Evolutionary conservation across 92 coral and sea anemone genomes (phyloP), one percentile per base, ranked within the genome.

Genomic region (Siderastrea siderea): DNA sequence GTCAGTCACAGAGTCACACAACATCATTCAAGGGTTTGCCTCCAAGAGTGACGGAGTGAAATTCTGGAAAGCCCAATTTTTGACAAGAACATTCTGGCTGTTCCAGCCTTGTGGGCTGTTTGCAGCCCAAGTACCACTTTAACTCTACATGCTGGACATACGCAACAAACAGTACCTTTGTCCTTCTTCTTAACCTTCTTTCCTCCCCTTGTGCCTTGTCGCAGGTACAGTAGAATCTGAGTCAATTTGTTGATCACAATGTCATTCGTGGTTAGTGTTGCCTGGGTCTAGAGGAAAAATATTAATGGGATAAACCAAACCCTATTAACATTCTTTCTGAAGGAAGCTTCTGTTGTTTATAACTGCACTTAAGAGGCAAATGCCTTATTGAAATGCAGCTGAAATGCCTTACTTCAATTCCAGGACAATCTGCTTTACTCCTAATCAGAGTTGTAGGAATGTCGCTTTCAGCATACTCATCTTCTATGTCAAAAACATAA

Each of bases 361-460:
- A 26, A 26, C 38, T 26, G 38, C 38, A 26, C 38, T 26, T 6
- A 55, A 55, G 12, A 55, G 8, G 8, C 61, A 3, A 2, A 55
- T 55, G 8, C 8, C 12, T 14, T 8, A 7, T 5, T 43, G 54
- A 10, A 13, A 43, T 47, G 26, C 5, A 68, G 1, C 43, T 0
- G 10, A 46, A 44, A 16, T 8, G 3, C 46, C 83, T 68, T 66
- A 97, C 99, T 96, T 97, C 99, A 77, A 97, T 94, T 81, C 99
- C 98, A 1, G 99, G 99, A 83, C 99, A 97, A 84, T 97, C 99
- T 76, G 99, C 98, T 88, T 97, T 97, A 62, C 99, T 97, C 73
- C 99, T 94, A 71, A 97, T 95, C 3, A 91, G 92, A 8, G 99
- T 95, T 12, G 99, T 97, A 16, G 99, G 99, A 59, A 97, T 97